Percentiles rank a stretch among this genome's conserved stretches.
phyloP scores from a whole-genome alignment of 2,888 invertebrate species.

The Choristoneura rosaceana region DNA sequence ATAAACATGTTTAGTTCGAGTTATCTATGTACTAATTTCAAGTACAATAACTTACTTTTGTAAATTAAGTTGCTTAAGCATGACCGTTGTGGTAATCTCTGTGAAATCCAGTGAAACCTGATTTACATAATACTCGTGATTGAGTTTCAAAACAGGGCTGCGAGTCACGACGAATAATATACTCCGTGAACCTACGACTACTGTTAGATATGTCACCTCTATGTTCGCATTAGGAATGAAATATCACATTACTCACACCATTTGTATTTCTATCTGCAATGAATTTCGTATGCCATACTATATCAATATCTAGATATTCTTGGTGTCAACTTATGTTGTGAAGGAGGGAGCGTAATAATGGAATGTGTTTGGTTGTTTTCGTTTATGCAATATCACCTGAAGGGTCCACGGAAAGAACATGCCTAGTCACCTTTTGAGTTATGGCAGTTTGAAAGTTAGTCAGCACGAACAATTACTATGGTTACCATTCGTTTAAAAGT shows the following conservation, averaged over 20 bases:
- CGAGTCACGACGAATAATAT: background rate
- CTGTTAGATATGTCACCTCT: background rate
- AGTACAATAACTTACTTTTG: constrained; percentile 21
- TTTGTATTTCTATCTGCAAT: constrained; percentile 4
- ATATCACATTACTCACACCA: constrained; percentile 4
- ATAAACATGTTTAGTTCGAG: background rate
- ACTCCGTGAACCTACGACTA: background rate
- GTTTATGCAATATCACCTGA: no score
- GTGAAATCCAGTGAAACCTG: constrained; percentile 14
- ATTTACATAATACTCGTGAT: constrained; percentile 38
- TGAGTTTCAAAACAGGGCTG: constrained; percentile 19
- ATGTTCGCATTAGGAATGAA: background rate
- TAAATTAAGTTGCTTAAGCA: constrained; percentile 15
- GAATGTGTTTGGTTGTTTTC: background rate
- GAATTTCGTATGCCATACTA: background rate
- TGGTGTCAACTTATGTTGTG: background rate
- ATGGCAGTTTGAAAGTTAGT: no score
- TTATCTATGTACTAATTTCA: background rate
- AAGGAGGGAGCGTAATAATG: background rate
- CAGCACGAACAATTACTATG: no score
- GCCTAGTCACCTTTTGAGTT: no score
- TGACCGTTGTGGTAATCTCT: constrained; percentile 17
- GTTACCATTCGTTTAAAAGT: constrained; percentile 1
- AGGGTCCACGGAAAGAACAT: no score
- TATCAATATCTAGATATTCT: background rate